Conservation (phyloP, 1,140 invertebrate genomes). For the Asbolus verrucosus region DNA sequence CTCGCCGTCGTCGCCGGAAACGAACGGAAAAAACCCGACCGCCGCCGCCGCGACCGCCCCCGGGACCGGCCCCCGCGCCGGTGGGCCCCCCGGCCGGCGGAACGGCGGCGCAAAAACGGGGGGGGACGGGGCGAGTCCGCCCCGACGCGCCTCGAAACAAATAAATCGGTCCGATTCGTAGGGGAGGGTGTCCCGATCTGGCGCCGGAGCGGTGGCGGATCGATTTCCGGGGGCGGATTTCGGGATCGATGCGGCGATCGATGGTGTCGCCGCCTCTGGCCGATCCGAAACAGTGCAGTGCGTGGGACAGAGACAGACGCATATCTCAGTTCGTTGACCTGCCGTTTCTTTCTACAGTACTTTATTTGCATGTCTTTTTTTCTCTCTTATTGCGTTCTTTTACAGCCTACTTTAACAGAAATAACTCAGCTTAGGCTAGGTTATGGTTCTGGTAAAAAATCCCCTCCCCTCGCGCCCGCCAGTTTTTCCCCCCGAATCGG, state of each 20-base stretch:
- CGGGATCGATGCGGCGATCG: neutral
- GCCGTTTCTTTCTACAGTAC: conserved; percentile 64
- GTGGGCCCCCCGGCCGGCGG: no score
- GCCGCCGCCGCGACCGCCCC: no score
- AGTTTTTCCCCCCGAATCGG: neutral
- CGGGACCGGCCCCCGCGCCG: no score
- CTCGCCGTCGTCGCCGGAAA: no score
- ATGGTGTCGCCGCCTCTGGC: conserved; percentile 50
- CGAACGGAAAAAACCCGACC: no score
- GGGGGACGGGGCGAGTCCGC: no score
- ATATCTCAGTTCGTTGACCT: conserved; percentile 60
- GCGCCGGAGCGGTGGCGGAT: neutral
- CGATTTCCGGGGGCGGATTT: neutral
- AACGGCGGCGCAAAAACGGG: no score
- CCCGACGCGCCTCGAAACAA: no score
- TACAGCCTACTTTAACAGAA: conserved; percentile 66
- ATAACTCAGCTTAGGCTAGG: conserved; percentile 65
- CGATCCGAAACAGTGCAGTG: conserved; percentile 43
- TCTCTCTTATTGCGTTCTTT: conserved; percentile 65
- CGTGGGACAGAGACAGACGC: conserved; percentile 56
- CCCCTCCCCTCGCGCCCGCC: conserved; percentile 1
- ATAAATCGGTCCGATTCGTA: neutral
- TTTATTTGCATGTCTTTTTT: conserved; percentile 66
- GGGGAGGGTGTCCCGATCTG: neutral
- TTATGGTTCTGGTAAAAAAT: conserved; percentile 60